A percentile compares a stretch with the other conserved stretches of the same genome.
These are phyloP conservation scores for Folsomia manolachei DNA, from an alignment of 2,888 invertebrate species.

Conservation along the genomic window DNA sequence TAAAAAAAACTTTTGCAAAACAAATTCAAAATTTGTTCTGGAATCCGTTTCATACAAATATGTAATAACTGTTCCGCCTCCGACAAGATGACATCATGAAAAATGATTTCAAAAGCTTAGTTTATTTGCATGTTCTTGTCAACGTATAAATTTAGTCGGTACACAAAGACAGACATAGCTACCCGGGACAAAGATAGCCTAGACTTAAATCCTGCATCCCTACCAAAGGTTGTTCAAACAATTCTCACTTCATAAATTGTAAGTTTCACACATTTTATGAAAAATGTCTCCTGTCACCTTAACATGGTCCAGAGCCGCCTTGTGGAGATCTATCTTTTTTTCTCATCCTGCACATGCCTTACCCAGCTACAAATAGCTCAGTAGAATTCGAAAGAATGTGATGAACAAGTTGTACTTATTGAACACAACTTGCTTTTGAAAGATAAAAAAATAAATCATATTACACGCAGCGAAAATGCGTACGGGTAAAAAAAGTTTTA, in stretches of 20 bases:
- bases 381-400: no score
- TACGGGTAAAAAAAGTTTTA: background rate
- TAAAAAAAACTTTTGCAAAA: no score
- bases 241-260: conserved; percentile 16
- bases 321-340: no score
- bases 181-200: no score
- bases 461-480: background rate
- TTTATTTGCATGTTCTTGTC: background rate
- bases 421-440: background rate
- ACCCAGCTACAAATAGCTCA: no score
- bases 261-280: conserved; percentile 9
- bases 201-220: background rate
- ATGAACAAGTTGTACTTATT: no score
- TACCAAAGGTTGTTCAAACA: background rate
- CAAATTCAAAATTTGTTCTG: no score
- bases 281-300: conserved; percentile 19
- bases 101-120: background rate
- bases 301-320: background rate
- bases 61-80: no score
- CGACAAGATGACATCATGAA: no score
- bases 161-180: no score
- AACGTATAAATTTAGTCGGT: background rate
- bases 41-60: no score
- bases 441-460: background rate
- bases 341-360: no score